Evolutionary conservation across 2,113 vertebrate species (phyloP).

Genomic region (Calyptommatus sinebrachiatus): DNA sequence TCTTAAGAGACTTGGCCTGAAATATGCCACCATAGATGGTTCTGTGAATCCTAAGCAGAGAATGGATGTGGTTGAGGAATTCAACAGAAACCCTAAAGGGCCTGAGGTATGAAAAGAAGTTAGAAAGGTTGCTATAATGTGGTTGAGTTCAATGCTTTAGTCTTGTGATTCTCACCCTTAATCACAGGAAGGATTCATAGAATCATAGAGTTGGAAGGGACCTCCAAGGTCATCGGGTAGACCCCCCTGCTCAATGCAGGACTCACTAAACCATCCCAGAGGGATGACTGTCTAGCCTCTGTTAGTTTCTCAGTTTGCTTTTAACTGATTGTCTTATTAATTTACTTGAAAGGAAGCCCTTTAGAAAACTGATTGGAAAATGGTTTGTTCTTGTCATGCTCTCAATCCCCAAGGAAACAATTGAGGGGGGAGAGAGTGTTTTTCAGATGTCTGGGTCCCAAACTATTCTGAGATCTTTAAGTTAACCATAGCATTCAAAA

Average conservation of each 20-base stretch:
- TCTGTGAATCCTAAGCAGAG: constrained; percentile 87
- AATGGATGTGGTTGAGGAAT: constrained; percentile 93
- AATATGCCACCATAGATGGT: constrained; percentile 81
- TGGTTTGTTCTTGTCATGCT: background rate
- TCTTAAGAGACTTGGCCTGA: constrained; percentile 73
- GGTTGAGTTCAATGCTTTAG: background rate
- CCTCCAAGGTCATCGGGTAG: no score
- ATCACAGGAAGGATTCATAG: background rate
- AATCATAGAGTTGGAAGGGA: no score
- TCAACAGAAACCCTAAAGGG: constrained; percentile 83
- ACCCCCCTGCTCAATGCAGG: no score
- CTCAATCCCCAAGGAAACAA: background rate
- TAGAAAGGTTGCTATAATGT: background rate
- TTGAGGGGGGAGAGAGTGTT: no score
- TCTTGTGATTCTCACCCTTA: background rate
- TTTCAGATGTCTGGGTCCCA: no score
- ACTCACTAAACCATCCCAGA: no score
- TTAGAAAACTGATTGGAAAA: background rate
- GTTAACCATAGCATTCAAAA: no score
- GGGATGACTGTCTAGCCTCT: no score
- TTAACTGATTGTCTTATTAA: background rate
- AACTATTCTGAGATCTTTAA: no score
- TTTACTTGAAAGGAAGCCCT: background rate
- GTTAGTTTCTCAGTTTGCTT: no score
- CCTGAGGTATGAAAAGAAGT: constrained; percentile 76